A percentile compares a stretch with the other conserved stretches of the same genome.
Conservation (phyloP, 2,888 invertebrate species). For the Agrochola lota region DNA sequence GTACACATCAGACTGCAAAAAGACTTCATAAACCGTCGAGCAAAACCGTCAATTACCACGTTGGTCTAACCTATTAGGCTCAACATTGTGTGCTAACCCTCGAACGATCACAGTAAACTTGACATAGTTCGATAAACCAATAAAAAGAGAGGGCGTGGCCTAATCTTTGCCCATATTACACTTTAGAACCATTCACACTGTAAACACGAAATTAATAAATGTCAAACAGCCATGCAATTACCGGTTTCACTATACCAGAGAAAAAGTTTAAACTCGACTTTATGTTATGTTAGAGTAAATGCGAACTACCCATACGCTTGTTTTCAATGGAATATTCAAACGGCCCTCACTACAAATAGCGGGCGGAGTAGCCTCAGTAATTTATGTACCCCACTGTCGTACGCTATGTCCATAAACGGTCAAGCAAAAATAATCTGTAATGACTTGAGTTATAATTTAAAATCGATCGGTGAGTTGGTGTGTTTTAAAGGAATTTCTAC, state of each 20-base stretch:
- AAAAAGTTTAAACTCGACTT: conserved; percentile 10
- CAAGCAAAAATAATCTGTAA: conserved; percentile 41
- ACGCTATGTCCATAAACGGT: conserved; percentile 14
- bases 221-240: conserved; percentile 12
- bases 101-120: conserved; percentile 21
- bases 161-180: conserved; percentile 24
- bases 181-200: conserved; percentile 5
- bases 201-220: conserved; percentile 19
- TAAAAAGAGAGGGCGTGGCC: conserved; percentile 36
- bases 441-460: conserved; percentile 9
- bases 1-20: background rate
- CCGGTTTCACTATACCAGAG: background rate
- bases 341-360: conserved; percentile 64
- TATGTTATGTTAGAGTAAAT: conserved; percentile 28
- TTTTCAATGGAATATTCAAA: conserved; percentile 72
- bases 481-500: conserved; percentile 22
- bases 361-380: conserved; percentile 57
- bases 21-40: background rate
- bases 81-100: background rate
- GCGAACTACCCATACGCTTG: conserved; percentile 15
- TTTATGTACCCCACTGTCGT: conserved; percentile 59
- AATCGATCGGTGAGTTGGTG: conserved; percentile 27
- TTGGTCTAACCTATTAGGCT: background rate
- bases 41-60: background rate
- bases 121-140: conserved; percentile 44